phyloP scores from a whole-genome alignment of 2,888 invertebrate species.

The Biston betularia region DNA sequence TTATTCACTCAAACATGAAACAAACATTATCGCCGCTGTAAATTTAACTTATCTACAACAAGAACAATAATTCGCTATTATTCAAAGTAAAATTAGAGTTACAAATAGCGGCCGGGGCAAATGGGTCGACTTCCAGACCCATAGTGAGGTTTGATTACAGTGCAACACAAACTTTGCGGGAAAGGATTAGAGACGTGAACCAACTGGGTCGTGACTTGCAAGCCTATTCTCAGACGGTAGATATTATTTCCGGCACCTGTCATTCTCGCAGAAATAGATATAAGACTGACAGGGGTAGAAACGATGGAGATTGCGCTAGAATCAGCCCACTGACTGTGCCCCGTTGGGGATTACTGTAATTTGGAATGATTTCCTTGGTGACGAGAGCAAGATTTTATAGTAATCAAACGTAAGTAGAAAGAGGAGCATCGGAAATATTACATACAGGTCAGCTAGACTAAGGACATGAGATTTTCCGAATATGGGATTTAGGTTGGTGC shows the following conservation, averaged over 20 bases:
- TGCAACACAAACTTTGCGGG: slow-evolving; percentile 51
- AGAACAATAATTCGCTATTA: slow-evolving; percentile 30
- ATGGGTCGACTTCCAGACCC: slow-evolving; percentile 30
- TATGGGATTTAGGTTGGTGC: not conserved
- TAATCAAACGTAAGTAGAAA: slow-evolving; percentile 17
- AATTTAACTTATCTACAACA: slow-evolving; percentile 30
- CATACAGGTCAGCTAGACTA: not conserved
- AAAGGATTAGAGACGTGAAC: slow-evolving; percentile 48
- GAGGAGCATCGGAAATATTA: not conserved
- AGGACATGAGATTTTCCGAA: not conserved
- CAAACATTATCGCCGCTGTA: slow-evolving; percentile 27
- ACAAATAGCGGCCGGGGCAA: slow-evolving; percentile 31
- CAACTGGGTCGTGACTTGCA: slow-evolving; percentile 18
- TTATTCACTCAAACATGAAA: slow-evolving; percentile 15
- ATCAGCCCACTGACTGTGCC: slow-evolving; percentile 33
- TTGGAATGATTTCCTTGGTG: slow-evolving; percentile 26
- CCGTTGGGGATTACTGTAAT: slow-evolving; percentile 41
- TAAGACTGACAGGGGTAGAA: slow-evolving; percentile 26
- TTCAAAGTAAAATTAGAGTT: slow-evolving; percentile 36
- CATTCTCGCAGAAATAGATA: not conserved
- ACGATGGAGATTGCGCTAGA: not conserved
- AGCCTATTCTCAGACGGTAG: not conserved
- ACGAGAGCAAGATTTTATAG: slow-evolving; percentile 15
- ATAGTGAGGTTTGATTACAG: slow-evolving; percentile 40
- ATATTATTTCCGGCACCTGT: not conserved